A percentile compares a stretch with the other conserved stretches of the same genome.
Conservation (phyloP, 2,113 vertebrate genomes). For the Percina caprodes region DNA sequence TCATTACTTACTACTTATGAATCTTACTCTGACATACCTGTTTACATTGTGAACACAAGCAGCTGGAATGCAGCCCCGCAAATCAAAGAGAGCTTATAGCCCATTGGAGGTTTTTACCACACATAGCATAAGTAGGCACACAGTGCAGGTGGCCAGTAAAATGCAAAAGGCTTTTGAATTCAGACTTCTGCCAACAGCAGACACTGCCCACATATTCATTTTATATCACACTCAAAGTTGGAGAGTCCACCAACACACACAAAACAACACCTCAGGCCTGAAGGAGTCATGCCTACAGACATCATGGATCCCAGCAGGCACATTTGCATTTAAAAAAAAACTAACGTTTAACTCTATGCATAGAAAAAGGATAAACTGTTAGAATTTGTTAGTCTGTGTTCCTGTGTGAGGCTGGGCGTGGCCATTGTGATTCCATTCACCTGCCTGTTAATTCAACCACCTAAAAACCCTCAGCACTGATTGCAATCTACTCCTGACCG, state of each 20-base stretch:
- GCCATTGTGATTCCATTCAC: no score
- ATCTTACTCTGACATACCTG: neutral
- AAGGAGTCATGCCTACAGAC: conserved; percentile 53
- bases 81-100: neutral
- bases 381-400: no score
- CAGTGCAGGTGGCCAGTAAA: conserved; percentile 60
- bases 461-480: no score
- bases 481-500: no score
- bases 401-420: no score
- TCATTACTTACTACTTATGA: neutral
- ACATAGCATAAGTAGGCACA: conserved; percentile 23
- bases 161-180: conserved; percentile 30
- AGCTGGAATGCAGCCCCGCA: neutral
- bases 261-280: conserved; percentile 53
- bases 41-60: neutral
- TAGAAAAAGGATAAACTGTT: neutral
- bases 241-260: conserved; percentile 41
- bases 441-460: no score
- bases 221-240: conserved; percentile 54
- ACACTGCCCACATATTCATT: conserved; percentile 54
- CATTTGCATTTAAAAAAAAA: neutral
- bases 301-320: conserved; percentile 29
- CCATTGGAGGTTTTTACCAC: conserved; percentile 1
- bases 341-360: neutral
- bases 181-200: conserved; percentile 28